A percentile compares a stretch with the other conserved stretches of the same genome.
Evolutionary conservation across 2,113 vertebrate species (phyloP).

Genomic region (Natator depressus): DNA sequence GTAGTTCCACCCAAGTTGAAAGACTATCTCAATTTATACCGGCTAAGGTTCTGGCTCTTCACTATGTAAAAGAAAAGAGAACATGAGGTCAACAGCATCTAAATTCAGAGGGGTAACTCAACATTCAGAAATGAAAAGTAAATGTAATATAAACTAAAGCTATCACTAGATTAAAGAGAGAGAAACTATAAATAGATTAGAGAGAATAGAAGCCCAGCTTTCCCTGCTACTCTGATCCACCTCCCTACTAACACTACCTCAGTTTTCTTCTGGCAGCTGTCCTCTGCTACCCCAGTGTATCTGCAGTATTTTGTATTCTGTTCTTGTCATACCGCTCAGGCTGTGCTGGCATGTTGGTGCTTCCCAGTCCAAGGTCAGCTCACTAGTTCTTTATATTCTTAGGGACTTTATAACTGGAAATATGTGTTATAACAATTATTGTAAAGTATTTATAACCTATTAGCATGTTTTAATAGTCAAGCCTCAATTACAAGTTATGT

Average conservation of each 20-base stretch:
- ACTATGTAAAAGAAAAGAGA: neutral
- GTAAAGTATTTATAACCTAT: neutral
- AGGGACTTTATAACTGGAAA: neutral
- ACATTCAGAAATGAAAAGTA: neutral
- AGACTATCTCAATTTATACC: neutral
- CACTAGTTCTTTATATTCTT: neutral
- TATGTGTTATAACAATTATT: neutral
- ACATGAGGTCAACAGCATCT: neutral
- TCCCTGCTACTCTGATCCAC: neutral
- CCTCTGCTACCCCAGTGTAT: accelerated
- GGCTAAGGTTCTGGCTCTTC: neutral
- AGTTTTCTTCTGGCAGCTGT: neutral
- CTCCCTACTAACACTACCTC: neutral
- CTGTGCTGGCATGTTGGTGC: neutral
- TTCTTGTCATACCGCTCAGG: neutral
- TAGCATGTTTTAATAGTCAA: neutral
- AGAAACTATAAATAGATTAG: neutral
- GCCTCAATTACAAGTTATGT: neutral
- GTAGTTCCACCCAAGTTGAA: neutral
- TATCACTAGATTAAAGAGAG: neutral
- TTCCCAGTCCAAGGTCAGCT: neutral
- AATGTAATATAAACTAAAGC: neutral
- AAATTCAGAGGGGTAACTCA: neutral
- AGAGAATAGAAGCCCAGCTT: neutral
- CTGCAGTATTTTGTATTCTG: neutral